Conservation (phyloP, 2,888 invertebrate species). For the Ochropleura leucogaster region DNA sequence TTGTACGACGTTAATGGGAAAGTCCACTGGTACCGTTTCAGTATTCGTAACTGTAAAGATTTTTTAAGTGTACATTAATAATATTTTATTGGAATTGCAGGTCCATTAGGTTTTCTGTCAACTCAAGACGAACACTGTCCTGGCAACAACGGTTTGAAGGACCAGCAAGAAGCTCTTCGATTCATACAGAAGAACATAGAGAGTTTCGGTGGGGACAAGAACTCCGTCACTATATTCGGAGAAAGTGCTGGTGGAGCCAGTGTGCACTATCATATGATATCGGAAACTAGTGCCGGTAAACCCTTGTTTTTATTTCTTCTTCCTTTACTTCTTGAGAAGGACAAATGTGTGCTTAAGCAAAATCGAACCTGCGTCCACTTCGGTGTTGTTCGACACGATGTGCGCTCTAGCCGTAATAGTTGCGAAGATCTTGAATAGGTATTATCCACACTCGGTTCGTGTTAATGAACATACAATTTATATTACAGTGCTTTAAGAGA, state of each 20-base stretch:
- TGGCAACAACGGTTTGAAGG: constrained; percentile 93
- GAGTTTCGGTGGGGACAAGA: constrained; percentile 91
- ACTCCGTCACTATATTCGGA: constrained; percentile 92
- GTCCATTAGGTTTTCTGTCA: constrained; percentile 92
- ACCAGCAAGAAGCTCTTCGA: constrained; percentile 91
- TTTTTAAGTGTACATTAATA: neutral
- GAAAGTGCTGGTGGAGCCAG: constrained; percentile 93
- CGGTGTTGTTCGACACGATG: neutral
- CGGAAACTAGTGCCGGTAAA: constrained; percentile 89
- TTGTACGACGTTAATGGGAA: neutral
- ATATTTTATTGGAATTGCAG: constrained; percentile 71
- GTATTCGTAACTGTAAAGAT: neutral
- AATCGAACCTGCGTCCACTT: neutral
- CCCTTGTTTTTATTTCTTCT: neutral
- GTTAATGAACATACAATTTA: neutral
- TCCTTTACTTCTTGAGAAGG: neutral
- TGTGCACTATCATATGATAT: constrained; percentile 93
- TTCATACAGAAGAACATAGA: constrained; percentile 92
- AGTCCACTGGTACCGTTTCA: neutral
- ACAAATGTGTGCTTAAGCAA: neutral
- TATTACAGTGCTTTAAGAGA: neutral
- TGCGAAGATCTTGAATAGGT: neutral
- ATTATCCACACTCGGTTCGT: neutral
- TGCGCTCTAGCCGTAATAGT: neutral
- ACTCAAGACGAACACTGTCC: constrained; percentile 92